phyloP scores from a whole-genome alignment of 2,113 vertebrate genomes.

The Gnathonemus echidnorhynchus region DNA sequence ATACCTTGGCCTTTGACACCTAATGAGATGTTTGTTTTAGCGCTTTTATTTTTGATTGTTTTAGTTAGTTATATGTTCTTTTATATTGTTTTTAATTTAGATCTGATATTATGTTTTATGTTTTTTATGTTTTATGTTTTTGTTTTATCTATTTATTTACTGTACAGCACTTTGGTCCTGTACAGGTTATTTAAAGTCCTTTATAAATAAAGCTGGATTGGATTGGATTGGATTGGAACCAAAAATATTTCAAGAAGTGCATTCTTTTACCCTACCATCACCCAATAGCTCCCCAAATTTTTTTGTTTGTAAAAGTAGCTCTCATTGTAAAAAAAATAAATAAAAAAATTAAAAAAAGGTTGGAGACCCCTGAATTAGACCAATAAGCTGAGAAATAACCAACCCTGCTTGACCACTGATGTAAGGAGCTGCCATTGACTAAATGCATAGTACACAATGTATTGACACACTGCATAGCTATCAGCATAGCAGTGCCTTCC shows the following conservation, averaged over 20 bases:
- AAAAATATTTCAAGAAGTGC: not conserved
- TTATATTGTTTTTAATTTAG: too few species aligned
- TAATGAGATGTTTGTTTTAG: too few species aligned
- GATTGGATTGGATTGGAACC: too few species aligned
- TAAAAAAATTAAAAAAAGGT: not conserved
- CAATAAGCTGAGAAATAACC: not conserved
- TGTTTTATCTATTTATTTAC: too few species aligned
- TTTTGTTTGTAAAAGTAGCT: not conserved
- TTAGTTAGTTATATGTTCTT: too few species aligned
- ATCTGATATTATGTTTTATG: too few species aligned
- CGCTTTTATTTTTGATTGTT: too few species aligned
- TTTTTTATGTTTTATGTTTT: too few species aligned
- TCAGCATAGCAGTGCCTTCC: not conserved
- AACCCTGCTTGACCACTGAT: not conserved
- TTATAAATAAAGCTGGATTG: too few species aligned
- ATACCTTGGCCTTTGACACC: too few species aligned
- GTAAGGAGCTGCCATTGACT: not conserved
- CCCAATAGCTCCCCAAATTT: not conserved
- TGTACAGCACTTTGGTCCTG: too few species aligned
- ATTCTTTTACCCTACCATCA: not conserved
- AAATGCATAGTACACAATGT: not conserved
- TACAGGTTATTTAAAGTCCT: too few species aligned
- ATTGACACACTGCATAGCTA: not conserved
- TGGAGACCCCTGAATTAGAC: not conserved
- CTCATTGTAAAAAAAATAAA: not conserved